These are phyloP conservation scores for Plectus sambesii DNA, from an alignment of 1,140 invertebrate species.

Conservation along the genomic window DNA sequence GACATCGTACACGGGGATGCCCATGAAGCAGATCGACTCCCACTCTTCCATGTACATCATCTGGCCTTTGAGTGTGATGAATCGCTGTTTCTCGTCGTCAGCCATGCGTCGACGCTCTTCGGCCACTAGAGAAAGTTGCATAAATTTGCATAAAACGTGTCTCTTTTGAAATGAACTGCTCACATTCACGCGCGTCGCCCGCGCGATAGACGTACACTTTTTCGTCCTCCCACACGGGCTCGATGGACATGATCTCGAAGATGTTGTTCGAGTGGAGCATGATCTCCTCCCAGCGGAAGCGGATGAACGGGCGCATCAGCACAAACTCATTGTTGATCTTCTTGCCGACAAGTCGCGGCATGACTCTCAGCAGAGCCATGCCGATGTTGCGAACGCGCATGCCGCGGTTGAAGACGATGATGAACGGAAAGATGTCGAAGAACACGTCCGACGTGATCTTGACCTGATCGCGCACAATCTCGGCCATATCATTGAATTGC, in stretches of 20 bases:
- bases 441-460: constrained; percentile 52
- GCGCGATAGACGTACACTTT: constrained; percentile 9
- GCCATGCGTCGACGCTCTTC: constrained; percentile 55
- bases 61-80: constrained; percentile 58
- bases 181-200: constrained; percentile 13
- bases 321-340: constrained; percentile 75
- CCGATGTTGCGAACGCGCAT: constrained; percentile 62
- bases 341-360: constrained; percentile 46
- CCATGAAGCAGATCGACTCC: constrained; percentile 89
- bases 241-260: constrained; percentile 78
- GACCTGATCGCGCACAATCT: constrained; percentile 16
- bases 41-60: constrained; percentile 97
- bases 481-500: background rate
- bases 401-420: constrained; percentile 84
- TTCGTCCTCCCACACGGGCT: constrained; percentile 53
- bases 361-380: constrained; percentile 46
- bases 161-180: constrained; percentile 2
- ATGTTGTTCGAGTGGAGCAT: constrained; percentile 85
- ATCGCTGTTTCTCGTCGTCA: constrained; percentile 56
- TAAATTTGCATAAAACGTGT: background rate
- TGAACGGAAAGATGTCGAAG: constrained; percentile 95
- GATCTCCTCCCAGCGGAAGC: constrained; percentile 87
- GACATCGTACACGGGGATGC: constrained; percentile 65
- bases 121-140: constrained; percentile 15
- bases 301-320: constrained; percentile 73